Base-by-base conservation (phyloP, 2,888 invertebrate genomes). In the Xylota segnis region DNA sequence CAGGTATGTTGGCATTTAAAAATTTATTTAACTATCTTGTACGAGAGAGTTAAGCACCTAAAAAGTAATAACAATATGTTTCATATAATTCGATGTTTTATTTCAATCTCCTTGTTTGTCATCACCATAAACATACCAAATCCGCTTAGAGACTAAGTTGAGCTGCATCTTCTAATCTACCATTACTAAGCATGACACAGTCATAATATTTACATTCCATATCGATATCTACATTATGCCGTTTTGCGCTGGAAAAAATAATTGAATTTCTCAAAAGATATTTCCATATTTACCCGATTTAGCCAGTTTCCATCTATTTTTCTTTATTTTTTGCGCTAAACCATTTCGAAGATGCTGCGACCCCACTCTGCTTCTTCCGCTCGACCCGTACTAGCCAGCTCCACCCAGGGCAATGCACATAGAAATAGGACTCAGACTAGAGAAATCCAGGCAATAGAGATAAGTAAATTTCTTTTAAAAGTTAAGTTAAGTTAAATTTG, bases 401-500 rank as follows among this genome's bases (percentile, higher is more conserved):
- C 52, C 61, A 43, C 45, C 27, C 0, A 29, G 9, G 3, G 23
- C 40, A 58, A 27, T 43, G 27, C 14, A 37, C 27, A 9, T 61
- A 27, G 10, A 10, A 63, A 32, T 12, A 5, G 47, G 27, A 47
- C 29, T 29, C 47, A n/a, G 63, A 18, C 18, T 12, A 32, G 34
- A 34, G 65, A 45, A 45, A 34, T 43, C 10, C 14, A n/a, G 2
- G 32, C 34, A 23, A 65, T 47, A 10, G 7, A 75, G 56, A 75
- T 75, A 75, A 27, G n/a, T 37, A 29, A 58, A 71, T 59, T 59
- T 18, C 59, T 50, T 59, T 23, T 16, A 27, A 65, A 65, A 56
- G 32, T 56, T 54, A 65, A 37, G 34, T 56, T 75, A 56, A 54
- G 75, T 37, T 16, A 23, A 75, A 75, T 65, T 65, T 75, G 75